These are phyloP conservation scores for Linyphia triangularis DNA, from an alignment of 2,888 invertebrate genomes.

Conservation along the genomic window DNA sequence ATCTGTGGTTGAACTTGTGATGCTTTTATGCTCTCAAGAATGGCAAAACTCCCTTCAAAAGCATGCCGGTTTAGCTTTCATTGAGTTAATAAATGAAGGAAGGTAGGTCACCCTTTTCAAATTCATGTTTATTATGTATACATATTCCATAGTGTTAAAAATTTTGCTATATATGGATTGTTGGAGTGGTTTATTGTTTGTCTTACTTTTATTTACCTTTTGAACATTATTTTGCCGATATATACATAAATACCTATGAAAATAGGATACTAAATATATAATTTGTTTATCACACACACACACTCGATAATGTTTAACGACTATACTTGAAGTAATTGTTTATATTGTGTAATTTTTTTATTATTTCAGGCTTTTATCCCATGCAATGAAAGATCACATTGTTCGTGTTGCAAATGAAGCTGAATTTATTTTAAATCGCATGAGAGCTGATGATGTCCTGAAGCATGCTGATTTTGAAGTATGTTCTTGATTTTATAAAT, in stretches of 20 bases:
- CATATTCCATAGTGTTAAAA: not conserved
- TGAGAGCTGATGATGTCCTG: constrained; percentile 98
- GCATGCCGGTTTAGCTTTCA: constrained; percentile 99
- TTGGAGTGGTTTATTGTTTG: not conserved
- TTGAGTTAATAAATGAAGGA: constrained; percentile 99
- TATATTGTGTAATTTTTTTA: not conserved
- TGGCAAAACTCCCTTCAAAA: constrained; percentile 99
- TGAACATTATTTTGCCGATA: not conserved
- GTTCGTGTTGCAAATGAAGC: constrained; percentile 99
- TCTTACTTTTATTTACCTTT: not conserved
- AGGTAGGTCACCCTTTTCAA: constrained; percentile 81
- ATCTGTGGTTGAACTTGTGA: constrained; percentile 98
- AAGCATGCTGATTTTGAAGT: constrained; percentile 93
- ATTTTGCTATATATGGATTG: not conserved
- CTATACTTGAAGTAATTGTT: not conserved
- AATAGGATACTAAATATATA: no score
- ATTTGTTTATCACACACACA: no score
- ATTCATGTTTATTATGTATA: no score
- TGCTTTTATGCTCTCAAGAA: constrained; percentile 99
- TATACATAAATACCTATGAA: not conserved
- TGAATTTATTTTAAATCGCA: constrained; percentile 98
- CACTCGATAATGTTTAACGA: not conserved
- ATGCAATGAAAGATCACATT: constrained; percentile 99
- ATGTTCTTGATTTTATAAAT: constrained; percentile 21
- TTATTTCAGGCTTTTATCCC: constrained; percentile 89